phyloP scores from a whole-genome alignment of 2,113 vertebrate genomes.

The Carollia perspicillata region DNA sequence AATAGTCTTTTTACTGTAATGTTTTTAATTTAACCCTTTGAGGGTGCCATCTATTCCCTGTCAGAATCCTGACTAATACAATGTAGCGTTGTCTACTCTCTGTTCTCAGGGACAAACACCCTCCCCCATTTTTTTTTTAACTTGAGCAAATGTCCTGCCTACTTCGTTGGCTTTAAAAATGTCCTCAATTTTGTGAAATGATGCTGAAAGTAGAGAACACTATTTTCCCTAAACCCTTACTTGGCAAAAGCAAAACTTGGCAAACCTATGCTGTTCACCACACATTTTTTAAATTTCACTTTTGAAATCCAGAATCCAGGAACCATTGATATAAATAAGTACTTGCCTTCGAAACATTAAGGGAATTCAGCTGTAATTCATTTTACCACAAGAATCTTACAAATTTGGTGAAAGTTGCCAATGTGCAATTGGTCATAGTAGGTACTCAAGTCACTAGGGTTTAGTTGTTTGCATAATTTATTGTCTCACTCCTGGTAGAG shows the following conservation, averaged over 20 bases:
- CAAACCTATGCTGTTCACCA: background rate
- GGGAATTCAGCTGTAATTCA: slow-evolving; percentile 20
- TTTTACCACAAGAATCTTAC: slow-evolving; percentile 62
- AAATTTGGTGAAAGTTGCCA: slow-evolving; percentile 44
- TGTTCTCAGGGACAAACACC: background rate
- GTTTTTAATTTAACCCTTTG: background rate
- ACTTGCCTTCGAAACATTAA: slow-evolving; percentile 8
- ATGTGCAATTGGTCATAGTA: background rate
- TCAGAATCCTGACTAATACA: background rate
- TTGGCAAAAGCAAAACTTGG: slow-evolving; percentile 44
- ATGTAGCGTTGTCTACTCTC: background rate
- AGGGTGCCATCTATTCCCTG: background rate
- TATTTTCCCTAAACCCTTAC: slow-evolving; percentile 11
- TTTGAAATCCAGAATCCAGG: slow-evolving; percentile 11
- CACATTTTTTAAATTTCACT: slow-evolving; percentile 53
- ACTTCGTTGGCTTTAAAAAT: background rate
- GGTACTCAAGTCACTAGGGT: background rate
- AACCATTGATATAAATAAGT: slow-evolving; percentile 22
- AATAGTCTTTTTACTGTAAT: background rate
- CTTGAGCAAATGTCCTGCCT: background rate
- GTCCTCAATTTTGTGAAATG: slow-evolving; percentile 11
- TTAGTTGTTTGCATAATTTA: slow-evolving; percentile 13
- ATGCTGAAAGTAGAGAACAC: background rate
- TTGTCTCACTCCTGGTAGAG: background rate
- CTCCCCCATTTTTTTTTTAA: background rate